A percentile compares a stretch with the other conserved stretches of the same genome.
Conservation (phyloP, 2,797 vertebrate species). For the Pseudochirops corinnae region DNA sequence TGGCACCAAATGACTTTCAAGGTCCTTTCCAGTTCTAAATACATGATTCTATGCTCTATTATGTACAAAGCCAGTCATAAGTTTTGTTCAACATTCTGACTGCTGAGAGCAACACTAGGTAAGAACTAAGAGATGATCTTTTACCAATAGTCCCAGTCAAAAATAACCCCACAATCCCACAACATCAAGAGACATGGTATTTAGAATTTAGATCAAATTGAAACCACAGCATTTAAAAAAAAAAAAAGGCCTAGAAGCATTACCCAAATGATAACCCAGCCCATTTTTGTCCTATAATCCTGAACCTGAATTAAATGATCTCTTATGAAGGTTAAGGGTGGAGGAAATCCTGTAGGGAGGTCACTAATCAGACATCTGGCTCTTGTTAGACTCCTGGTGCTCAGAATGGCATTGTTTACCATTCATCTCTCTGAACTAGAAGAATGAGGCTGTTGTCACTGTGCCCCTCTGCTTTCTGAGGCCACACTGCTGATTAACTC, state of each 20-base stretch:
- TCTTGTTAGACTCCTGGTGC: not conserved
- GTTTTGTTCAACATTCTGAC: not conserved
- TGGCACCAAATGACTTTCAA: not conserved
- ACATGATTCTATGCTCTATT: not conserved
- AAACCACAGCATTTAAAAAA: not conserved
- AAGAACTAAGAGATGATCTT: not conserved
- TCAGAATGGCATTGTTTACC: not conserved
- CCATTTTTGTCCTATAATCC: too few species aligned
- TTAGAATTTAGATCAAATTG: conserved; percentile 5
- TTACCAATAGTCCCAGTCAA: not conserved
- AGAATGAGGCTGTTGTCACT: not conserved
- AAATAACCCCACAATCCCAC: not conserved
- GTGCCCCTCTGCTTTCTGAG: not conserved
- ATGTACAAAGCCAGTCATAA: not conserved
- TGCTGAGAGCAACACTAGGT: not conserved
- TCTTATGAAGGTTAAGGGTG: not conserved
- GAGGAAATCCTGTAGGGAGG: conserved; percentile 7
- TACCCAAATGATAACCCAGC: not conserved
- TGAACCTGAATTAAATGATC: not conserved
- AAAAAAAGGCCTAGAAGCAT: not conserved
- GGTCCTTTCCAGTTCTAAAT: not conserved
- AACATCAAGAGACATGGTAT: not conserved
- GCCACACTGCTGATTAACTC: not conserved
- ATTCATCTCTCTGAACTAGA: not conserved
- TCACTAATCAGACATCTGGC: not conserved